These are phyloP conservation scores for Drosophila koepferae DNA, from an alignment of 2,888 invertebrate species.

Conservation along the genomic window DNA sequence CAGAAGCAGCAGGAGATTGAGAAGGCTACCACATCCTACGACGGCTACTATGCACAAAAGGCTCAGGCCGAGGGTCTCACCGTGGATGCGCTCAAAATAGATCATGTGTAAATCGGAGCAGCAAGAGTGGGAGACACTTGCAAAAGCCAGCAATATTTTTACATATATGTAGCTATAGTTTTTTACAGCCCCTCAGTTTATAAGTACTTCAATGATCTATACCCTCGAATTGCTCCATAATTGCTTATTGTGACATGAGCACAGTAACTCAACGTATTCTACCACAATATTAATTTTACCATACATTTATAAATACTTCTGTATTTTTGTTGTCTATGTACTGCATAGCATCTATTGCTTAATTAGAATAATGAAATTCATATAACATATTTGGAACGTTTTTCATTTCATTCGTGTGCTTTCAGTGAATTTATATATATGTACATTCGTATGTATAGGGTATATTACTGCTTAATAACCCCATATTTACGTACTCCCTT, in stretches of 20 bases:
- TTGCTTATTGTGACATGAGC: constrained; percentile 27
- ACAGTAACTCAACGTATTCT: constrained; percentile 49
- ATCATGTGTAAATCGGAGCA: constrained; percentile 57
- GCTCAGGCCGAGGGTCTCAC: constrained; percentile 72
- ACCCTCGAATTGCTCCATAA: constrained; percentile 57
- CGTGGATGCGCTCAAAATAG: constrained; percentile 71
- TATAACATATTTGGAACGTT: constrained; percentile 39
- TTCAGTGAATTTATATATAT: not conserved
- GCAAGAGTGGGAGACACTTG: constrained; percentile 16
- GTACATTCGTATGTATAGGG: not conserved
- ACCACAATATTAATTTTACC: constrained; percentile 57
- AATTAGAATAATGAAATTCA: constrained; percentile 61
- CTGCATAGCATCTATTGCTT: constrained; percentile 55
- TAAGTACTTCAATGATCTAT: constrained; percentile 49
- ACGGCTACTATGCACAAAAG: constrained; percentile 73
- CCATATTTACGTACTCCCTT: constrained; percentile 6
- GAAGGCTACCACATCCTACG: constrained; percentile 73
- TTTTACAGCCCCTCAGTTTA: constrained; percentile 49
- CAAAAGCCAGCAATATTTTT: constrained; percentile 60
- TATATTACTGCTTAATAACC: constrained; percentile 1
- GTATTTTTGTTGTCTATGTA: constrained; percentile 66
- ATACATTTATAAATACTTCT: constrained; percentile 41
- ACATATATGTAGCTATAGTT: constrained; percentile 46
- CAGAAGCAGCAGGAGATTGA: constrained; percentile 76
- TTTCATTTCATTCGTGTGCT: constrained; percentile 1